Base-by-base conservation (phyloP, 2,113 vertebrate species). In the Dromiciops gliroides region DNA sequence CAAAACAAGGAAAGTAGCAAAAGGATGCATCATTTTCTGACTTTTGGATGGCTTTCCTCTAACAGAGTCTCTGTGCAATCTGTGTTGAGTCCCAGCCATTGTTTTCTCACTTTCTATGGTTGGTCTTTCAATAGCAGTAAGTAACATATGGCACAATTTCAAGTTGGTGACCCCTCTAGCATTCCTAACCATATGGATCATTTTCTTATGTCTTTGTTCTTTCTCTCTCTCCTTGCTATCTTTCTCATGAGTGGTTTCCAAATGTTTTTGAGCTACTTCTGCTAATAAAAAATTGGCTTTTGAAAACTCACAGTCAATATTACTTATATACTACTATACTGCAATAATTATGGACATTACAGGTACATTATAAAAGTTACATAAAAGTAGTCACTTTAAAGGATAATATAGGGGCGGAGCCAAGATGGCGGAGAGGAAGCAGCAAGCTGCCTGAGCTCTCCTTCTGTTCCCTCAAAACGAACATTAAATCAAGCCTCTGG, bases 111-210 rank as follows among this genome's bases (percentile, higher is more conserved):
- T 96, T 49, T 37, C 0, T 37, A 50, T 44, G 0, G 0, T 2
- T 56, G 47, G 91, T n/a, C 48, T 88, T 88, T 89, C 23, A 89
- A 91, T 50, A 95, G 89, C 92, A 51, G 89, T 48, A 89, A 44
- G 50, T 91, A 28, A 56, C n/a, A 24, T 37, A 0, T 94, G 47
- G 75, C 50, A 12, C 26, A 28, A 26, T 37, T 44, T 1, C 51
- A 49, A 26, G 1, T 3, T 28, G 50, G 50, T 1, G 11, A 28
- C 51, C 0, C 2, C 23, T 49, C 48, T 10, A 5, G n/a, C 6
- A 0, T 37, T 24, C 22, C 51, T 25, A 3, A 12, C 25, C 48
- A 4, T 47, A 0, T 0, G 19, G 7, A 37, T 8, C 4, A 0
- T 90, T 31, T 89, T 14, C 90, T n/a, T 28, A 5, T 25, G 50